These are phyloP conservation scores for Lithobates sylvaticus DNA, from an alignment of 2,797 vertebrate species.

Conservation along the genomic window DNA sequence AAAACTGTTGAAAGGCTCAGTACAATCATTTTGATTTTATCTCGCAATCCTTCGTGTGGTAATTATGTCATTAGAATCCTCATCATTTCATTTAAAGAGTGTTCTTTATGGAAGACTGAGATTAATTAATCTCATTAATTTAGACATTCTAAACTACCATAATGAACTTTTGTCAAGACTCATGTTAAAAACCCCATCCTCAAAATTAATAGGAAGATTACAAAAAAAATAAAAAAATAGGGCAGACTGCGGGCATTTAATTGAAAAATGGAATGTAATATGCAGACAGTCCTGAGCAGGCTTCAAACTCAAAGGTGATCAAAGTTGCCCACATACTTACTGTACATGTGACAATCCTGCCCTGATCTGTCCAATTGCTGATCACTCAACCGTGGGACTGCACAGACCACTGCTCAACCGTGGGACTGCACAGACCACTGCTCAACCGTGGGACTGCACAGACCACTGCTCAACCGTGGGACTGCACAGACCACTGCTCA, in stretches of 20 bases:
- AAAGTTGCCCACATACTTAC: not conserved
- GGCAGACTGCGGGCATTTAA: constrained; percentile 10
- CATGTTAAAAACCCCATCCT: constrained; percentile 43
- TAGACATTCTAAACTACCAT: constrained; percentile 51
- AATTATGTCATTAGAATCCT: constrained; percentile 58
- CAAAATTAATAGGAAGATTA: constrained; percentile 22
- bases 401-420: too few relatives aligned
- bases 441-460: too few relatives aligned
- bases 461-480: too few relatives aligned
- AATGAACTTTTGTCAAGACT: constrained; percentile 61
- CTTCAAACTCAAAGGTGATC: constrained; percentile 31
- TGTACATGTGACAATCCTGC: too few relatives aligned
- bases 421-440: too few relatives aligned
- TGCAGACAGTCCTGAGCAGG: not conserved
- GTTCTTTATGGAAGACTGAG: constrained; percentile 55
- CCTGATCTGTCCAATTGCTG: too few relatives aligned
- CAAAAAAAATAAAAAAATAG: not conserved
- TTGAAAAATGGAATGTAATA: constrained; percentile 5
- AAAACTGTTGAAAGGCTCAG: constrained; percentile 12
- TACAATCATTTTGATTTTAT: constrained; percentile 56
- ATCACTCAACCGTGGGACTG: too few relatives aligned
- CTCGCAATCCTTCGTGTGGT: constrained; percentile 37
- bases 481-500: too few relatives aligned
- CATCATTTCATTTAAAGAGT: constrained; percentile 56
- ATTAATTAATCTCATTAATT: constrained; percentile 66